These are phyloP conservation scores for Paedocypris micromegethes DNA, from an alignment of 2,797 vertebrate genomes.

Conservation along the genomic window DNA sequence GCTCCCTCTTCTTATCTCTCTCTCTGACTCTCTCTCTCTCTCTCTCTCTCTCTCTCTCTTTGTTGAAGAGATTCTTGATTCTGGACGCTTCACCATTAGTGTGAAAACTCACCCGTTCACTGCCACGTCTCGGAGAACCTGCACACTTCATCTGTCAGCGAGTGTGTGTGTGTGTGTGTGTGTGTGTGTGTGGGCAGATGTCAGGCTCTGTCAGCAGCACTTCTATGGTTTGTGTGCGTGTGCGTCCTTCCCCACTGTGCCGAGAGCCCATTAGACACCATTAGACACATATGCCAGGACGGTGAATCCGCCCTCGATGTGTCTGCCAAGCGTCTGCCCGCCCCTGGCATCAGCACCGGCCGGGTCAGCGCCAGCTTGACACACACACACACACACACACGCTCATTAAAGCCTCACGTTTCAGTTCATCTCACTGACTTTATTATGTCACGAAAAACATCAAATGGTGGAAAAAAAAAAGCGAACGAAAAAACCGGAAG, in stretches of 20 bases:
- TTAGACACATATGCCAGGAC: conserved; percentile 42
- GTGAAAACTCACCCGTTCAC: conserved; percentile 19
- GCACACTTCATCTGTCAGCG: conserved; percentile 20
- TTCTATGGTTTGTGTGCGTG: conserved; percentile 27
- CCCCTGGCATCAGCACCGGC: conserved; percentile 12
- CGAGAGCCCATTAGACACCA: conserved; percentile 38
- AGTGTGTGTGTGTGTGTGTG: conserved; percentile 31
- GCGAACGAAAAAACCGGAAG: too few relatives aligned
- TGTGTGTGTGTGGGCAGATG: conserved; percentile 29
- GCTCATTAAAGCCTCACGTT: conserved; percentile 40
- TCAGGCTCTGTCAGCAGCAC: conserved; percentile 37
- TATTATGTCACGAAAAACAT: too few relatives aligned
- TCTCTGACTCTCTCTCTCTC: too few relatives aligned
- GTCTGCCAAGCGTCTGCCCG: conserved; percentile 40
- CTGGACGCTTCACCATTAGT: conserved; percentile 23
- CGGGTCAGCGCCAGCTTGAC: neutral
- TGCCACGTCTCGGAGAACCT: conserved; percentile 23
- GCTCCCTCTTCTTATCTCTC: too few relatives aligned
- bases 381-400: conserved; percentile 23
- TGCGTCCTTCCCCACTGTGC: conserved; percentile 29
- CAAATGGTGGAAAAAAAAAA: too few relatives aligned
- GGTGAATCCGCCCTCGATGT: conserved; percentile 28
- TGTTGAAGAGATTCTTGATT: conserved; percentile 3
- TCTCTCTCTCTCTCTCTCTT: too few relatives aligned
- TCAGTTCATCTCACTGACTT: conserved; percentile 31